Conservation (phyloP, 2,888 invertebrate species). For the Oscheius sp. region DNA sequence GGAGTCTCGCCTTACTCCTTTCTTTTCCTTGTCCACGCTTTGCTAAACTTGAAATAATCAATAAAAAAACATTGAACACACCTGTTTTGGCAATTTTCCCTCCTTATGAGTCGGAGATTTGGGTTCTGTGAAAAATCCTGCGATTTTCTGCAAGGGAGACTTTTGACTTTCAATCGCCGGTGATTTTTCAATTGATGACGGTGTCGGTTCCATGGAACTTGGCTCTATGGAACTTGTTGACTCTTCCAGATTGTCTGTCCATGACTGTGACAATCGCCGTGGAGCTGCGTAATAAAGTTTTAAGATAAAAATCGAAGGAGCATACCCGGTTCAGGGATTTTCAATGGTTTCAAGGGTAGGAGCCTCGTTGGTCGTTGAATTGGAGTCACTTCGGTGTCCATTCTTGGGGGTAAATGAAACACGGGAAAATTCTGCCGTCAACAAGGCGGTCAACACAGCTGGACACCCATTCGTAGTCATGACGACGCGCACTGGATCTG, state of each 20-base stretch:
- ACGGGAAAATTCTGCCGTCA: background rate
- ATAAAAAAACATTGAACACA: slow-evolving; percentile 11
- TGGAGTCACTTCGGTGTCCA: background rate
- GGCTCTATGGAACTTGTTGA: background rate
- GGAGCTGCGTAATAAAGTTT: background rate
- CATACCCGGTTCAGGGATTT: slow-evolving; percentile 9
- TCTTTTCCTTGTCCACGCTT: slow-evolving; percentile 17
- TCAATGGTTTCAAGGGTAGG: slow-evolving; percentile 12
- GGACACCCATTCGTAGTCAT: background rate
- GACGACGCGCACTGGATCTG: slow-evolving; percentile 4
- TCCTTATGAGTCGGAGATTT: background rate
- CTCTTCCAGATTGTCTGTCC: slow-evolving; percentile 34
- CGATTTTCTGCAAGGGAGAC: slow-evolving; percentile 22
- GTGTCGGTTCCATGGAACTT: background rate
- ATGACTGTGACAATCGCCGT: slow-evolving; percentile 23
- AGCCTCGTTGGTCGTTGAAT: slow-evolving; percentile 18
- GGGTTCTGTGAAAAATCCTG: slow-evolving; percentile 1
- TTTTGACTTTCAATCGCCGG: background rate
- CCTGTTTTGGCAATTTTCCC: slow-evolving; percentile 36
- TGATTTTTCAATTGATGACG: background rate
- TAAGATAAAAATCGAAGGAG: background rate
- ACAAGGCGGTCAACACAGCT: slow-evolving; percentile 1
- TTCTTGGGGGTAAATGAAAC: background rate
- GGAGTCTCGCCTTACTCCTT: slow-evolving; percentile 46
- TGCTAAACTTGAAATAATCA: background rate